phyloP scores from a whole-genome alignment of 2,797 vertebrate genomes.

The Danio choprae region DNA sequence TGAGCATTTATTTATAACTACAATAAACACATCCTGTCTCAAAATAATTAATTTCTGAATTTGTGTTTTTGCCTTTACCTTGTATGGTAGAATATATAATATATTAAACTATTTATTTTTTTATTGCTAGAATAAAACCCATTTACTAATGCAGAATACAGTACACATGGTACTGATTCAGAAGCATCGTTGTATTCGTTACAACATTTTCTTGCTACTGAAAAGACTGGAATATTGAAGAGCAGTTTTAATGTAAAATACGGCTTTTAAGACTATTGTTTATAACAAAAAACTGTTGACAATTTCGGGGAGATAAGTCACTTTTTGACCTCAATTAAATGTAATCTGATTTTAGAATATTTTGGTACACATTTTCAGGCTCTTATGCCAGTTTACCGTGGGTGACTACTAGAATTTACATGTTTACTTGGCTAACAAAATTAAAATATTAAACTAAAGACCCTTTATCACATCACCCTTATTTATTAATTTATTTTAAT shows the following conservation, averaged over 20 bases:
- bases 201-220: neutral
- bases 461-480: too few species aligned
- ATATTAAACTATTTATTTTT: neutral
- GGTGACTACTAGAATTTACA: neutral
- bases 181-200: neutral
- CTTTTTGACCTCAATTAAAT: too few species aligned
- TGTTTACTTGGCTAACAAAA: too few species aligned
- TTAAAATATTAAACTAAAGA: neutral
- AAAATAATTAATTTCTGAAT: neutral
- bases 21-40: constrained; percentile 7
- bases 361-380: neutral
- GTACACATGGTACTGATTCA: neutral
- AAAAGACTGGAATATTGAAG: neutral
- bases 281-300: too few species aligned
- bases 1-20: constrained; percentile 5
- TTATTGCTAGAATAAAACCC: neutral
- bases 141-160: too few species aligned
- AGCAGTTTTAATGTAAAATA: neutral
- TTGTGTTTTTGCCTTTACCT: neutral
- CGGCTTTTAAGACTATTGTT: too few species aligned
- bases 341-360: neutral
- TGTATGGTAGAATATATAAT: neutral
- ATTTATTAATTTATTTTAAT: too few species aligned
- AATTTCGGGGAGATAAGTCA: too few species aligned
- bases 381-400: neutral